Base-by-base conservation (phyloP, 2,888 invertebrate species). In the Serrognathus titanus region DNA sequence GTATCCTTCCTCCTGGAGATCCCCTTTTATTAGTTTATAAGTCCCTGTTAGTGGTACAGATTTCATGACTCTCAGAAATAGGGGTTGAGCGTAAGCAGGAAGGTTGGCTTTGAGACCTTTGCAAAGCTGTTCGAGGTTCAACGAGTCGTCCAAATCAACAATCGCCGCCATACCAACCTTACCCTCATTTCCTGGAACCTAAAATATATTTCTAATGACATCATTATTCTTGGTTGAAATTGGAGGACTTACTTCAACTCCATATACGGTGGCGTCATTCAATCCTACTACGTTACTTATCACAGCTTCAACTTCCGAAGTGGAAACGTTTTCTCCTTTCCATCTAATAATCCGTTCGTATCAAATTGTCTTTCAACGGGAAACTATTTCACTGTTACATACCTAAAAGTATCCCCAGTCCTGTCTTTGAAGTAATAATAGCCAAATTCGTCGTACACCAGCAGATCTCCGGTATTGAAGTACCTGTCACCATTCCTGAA, bases 301-400 rank as follows among this genome's bases (percentile, higher is more conserved):
- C 8, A 93, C 88, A 53, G 90, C 89, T 79, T 98, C 97, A 13
- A 98, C 94, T 80, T 98, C 98, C 0, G 90, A 88, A 1, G 97
- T 97, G 55, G 97, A 90, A 1, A 98, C 96, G 75, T 98, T 98
- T 81, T 99, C 97, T 10, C 98, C 97, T 73, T 93, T 89, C 95
- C 95, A 96, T 51, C 77, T 75, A 57, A 53, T 68, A 66, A 58
- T 50, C 16, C 16, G 16, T 16, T 16, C 16, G 3, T 16, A 48
- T 53, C 43, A 49, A 49, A 11, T 16, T 13, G 6, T 40, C 1
- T 40, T 40, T 11, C 11, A 40, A 3, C 5, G 40, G 13, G 3
- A 40, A 40, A 40, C 11, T 31, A 49, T 13, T n/a, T 13, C 20
- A 10, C 10, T 35, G 35, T n/a, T 24, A 40, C 58, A 66, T 69